Base-by-base conservation (phyloP, 1,140 invertebrate genomes). In the Bradynema listronoti region DNA sequence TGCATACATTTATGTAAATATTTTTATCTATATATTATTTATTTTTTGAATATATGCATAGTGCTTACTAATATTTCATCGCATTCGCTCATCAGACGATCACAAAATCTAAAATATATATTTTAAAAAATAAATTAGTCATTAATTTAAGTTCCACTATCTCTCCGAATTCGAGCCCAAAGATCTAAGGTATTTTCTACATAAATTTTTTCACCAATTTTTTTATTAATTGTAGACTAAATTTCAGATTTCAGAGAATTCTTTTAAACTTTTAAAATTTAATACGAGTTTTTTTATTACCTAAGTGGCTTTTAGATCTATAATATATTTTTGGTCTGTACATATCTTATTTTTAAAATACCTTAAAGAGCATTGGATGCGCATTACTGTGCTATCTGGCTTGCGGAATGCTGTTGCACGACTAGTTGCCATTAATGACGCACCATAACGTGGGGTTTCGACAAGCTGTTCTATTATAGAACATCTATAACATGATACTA, bases 21-120 rank as follows among this genome's bases (percentile, higher is more conserved):
- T 43, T 4, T 43, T 9, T 3, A 43, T 3, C 22, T 3, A 43
- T 47, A 7, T 7, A 9, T 29, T 24, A 29, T 7, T 11, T 29
- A 9, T 22, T 47, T 22, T 14, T 47, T 9, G 7, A 22, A 9
- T 24, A 47, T 47, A 47, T 19, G 29, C 19, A 47, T 24, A 22
- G 19, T 25, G n/a, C 4, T 30, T 24, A 66, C 64, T 50, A 66
- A 55, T 43, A 71, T 60, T 36, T 51, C 46, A 29, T 67, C 65
- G 47, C 65, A 67, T 66, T 67, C 68, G n/a, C 61, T 51, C 65
- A 67, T 67, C 22, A 67, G 47, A 5, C 68, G 51, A 50, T 67
- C 65, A 32, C 45, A 63, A 41, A 63, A 64, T 53, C 36, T 7
- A 33, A 59, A 4, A 14, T 62, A 43, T 19, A 39, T 39, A 43